phyloP scores from a whole-genome alignment of 2,888 invertebrate species.

The Calephelis perditalis region DNA sequence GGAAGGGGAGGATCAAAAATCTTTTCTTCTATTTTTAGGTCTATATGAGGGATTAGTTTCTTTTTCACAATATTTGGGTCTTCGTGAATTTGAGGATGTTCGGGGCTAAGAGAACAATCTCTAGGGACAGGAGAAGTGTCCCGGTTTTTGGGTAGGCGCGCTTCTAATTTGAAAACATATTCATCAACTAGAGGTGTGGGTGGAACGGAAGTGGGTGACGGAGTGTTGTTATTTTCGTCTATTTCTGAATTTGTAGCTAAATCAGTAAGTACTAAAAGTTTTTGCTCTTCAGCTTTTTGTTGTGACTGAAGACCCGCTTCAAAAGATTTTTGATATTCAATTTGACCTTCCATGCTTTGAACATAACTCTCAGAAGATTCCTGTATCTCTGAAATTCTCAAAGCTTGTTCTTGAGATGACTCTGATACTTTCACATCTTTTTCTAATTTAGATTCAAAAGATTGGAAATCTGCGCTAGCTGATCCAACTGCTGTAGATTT shows the following conservation, averaged over 20 bases:
- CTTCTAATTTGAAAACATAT: constrained; percentile 57
- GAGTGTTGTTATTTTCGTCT: constrained; percentile 22
- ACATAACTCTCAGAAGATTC: constrained; percentile 13
- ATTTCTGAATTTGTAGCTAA: constrained; percentile 31
- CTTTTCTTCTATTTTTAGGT: constrained; percentile 47
- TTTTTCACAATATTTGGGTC: constrained; percentile 59
- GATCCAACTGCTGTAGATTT: constrained; percentile 7
- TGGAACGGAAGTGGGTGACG: constrained; percentile 48
- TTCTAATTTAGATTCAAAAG: constrained; percentile 8
- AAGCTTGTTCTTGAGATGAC: constrained; percentile 1
- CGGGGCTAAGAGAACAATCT: constrained; percentile 38
- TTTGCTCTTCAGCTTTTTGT: constrained; percentile 11
- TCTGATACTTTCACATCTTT: not conserved
- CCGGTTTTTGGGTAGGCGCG: constrained; percentile 52
- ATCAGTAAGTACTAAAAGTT: constrained; percentile 16
- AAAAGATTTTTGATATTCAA: constrained; percentile 10
- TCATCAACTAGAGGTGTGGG: constrained; percentile 65
- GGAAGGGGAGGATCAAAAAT: constrained; percentile 57
- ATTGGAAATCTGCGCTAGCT: not conserved
- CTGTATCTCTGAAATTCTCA: not conserved
- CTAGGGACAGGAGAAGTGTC: constrained; percentile 41
- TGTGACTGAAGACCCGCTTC: not conserved
- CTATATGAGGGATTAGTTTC: constrained; percentile 56
- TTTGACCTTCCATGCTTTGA: not conserved
- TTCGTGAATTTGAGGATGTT: constrained; percentile 41